Base-by-base conservation (phyloP, 2,797 vertebrate species). In the Florisuga fusca region DNA sequence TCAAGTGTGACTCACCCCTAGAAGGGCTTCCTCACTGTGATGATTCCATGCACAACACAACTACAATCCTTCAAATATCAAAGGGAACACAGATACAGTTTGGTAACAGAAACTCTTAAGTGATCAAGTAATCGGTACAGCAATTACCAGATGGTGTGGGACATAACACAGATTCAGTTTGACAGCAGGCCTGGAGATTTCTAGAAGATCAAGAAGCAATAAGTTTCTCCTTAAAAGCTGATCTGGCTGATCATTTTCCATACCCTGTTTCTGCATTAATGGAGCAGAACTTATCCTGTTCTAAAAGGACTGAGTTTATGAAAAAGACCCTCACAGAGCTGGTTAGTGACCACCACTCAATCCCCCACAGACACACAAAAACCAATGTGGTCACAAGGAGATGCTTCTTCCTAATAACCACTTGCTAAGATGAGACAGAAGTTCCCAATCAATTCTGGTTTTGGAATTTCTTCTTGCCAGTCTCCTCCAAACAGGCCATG, bases 161-260 rank as follows among this genome's bases (percentile, higher is more conserved):
- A 92, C n/a, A 31, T 50, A 71, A 74, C 3, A 29, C 53, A 83
- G 59, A 85, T 74, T 87, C 53, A 58, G 26, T 59, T 34, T 88
- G 87, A 91, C 66, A 90, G 69, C 15, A 1, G 64, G n/a, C 12
- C 58, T 90, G 61, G 58, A 89, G 62, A 78, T 45, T 77, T 80
- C 67, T 74, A 45, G 94, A 91, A 64, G 53, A 92, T 12, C 1
- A 0, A 91, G 62, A 59, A 91, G 58, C 69, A 87, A 31, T 43
- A 84, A 84, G n/a, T 68, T 79, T 83, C 55, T 81, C 74, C 77
- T 91, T 57, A 85, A 84, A 94, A 84, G 69, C 36, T 64, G 36
- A 63, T 53, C 50, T 58, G 29, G 33, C 25, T 74, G 73, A 38
- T 64, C 58, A 61, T 61, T 88, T 74, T 41, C 34, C 63, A 90